Evolutionary conservation across 1,140 invertebrate genomes (phyloP), one percentile per base, ranked within the genome.

Genomic region (Brachystomella parvula): DNA sequence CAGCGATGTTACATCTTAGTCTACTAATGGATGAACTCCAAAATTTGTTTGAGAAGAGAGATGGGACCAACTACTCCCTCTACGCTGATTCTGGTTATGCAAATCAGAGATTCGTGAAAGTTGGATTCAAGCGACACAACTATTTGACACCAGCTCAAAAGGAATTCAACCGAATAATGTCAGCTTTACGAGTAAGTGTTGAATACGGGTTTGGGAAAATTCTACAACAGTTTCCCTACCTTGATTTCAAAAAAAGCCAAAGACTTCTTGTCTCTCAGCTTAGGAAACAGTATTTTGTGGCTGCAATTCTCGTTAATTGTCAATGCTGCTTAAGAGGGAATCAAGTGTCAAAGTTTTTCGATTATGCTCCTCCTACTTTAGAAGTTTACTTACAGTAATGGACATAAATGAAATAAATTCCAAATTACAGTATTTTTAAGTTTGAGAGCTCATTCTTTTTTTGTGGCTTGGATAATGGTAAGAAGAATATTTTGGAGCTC

Each of bases 141-240:
- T 12, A 30, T 6, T 30, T 64, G 44, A 64, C 47, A 19, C 47
- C 6, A 33, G 26, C 21, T 9, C 63, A 64, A 26, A 64, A 19
- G 15, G 9, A 30, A 9, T 64, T 64, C 29, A 64, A 64, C 49
- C 2, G 6, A 61, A 19, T 60, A 12, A 56, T 64, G 44, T 15
- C 63, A 26, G 44, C 44, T 17, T 24, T 62, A 3, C n/a, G 61
- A 44, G 61, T 62, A 6, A n/a, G 28, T 44, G 65, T 66, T 12
- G 65, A 66, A 33, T 66, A 59, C 33, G 31, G 21, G 1, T 66
- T 66, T 66, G 65, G 65, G 6, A 66, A 62, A 33, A 32, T 66
- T 24, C 15, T 61, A 2, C 19, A 28, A 19, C 12, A 29, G 19
- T 66, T 61, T 61, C 58, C 59, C 17, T 66, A 44, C 58, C 6